A percentile compares a stretch with the other conserved stretches of the same genome.
phyloP scores from a whole-genome alignment of 2,113 vertebrate species.

The Mesoclemmys tuberculata region DNA sequence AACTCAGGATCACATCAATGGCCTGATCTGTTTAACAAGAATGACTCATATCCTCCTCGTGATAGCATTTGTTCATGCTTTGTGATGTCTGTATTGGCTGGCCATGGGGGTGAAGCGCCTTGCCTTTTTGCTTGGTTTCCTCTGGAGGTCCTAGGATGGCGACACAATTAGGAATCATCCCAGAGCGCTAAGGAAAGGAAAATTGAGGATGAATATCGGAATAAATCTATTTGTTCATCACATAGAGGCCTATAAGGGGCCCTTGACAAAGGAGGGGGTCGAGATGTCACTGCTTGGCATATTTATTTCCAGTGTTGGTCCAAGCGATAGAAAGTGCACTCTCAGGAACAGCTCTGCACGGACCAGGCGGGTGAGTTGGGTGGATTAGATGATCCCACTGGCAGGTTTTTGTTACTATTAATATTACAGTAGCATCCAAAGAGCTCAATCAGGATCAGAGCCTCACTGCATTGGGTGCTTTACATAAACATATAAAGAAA shows the following conservation, averaged over 20 bases:
- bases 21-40: background rate
- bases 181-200: background rate
- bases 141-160: background rate
- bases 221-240: background rate
- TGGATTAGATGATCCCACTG: fast-evolving
- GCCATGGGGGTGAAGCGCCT: background rate
- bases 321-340: background rate
- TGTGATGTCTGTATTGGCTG: background rate
- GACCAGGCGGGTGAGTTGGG: background rate
- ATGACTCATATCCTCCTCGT: background rate
- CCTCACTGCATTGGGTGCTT: background rate
- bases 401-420: background rate
- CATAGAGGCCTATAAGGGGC: background rate
- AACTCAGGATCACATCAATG: background rate
- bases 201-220: background rate
- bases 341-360: background rate
- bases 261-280: background rate
- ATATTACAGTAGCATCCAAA: background rate
- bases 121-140: background rate
- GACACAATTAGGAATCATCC: background rate
- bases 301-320: background rate
- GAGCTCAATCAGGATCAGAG: too few species aligned
- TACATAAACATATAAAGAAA: fast-evolving
- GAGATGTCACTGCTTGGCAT: background rate
- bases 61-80: background rate